Conservation (phyloP, 2,797 vertebrate genomes). For the Hippoglossus hippoglossus region DNA sequence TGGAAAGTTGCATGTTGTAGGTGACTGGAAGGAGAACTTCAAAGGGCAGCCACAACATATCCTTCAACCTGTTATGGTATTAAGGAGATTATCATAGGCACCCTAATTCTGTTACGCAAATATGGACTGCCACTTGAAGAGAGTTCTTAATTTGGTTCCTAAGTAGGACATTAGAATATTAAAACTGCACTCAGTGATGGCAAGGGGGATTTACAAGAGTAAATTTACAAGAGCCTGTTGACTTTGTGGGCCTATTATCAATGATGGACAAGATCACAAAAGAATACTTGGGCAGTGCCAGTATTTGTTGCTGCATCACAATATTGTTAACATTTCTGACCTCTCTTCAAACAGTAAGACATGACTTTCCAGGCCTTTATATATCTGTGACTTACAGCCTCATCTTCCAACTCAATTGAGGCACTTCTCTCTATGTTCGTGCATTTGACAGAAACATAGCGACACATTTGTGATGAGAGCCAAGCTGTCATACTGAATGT, state of each 20-base stretch:
- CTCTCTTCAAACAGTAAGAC: not conserved
- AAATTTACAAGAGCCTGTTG: slow-evolving; percentile 55
- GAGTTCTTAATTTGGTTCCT: slow-evolving; percentile 49
- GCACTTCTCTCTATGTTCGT: not conserved
- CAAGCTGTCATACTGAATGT: not conserved
- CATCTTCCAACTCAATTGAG: not conserved
- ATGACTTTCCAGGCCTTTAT: too few relatives aligned
- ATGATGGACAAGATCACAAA: too few relatives aligned
- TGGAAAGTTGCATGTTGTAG: slow-evolving; percentile 54
- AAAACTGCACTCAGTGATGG: slow-evolving; percentile 31
- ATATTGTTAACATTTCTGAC: too few relatives aligned
- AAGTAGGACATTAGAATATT: slow-evolving; percentile 43
- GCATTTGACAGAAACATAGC: not conserved
- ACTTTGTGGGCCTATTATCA: slow-evolving; percentile 16
- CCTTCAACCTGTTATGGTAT: slow-evolving; percentile 49
- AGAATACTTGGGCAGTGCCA: too few relatives aligned
- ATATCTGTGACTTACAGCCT: not conserved
- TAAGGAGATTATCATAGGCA: slow-evolving; percentile 50
- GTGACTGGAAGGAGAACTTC: slow-evolving; percentile 57
- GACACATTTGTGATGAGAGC: not conserved
- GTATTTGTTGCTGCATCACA: not conserved
- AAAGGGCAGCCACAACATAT: slow-evolving; percentile 41
- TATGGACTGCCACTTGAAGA: slow-evolving; percentile 36
- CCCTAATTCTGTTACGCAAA: slow-evolving; percentile 41
- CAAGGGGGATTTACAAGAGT: slow-evolving; percentile 47